Evolutionary conservation across 2,113 vertebrate species (phyloP).

Genomic region (Myotis lucifugus): DNA sequence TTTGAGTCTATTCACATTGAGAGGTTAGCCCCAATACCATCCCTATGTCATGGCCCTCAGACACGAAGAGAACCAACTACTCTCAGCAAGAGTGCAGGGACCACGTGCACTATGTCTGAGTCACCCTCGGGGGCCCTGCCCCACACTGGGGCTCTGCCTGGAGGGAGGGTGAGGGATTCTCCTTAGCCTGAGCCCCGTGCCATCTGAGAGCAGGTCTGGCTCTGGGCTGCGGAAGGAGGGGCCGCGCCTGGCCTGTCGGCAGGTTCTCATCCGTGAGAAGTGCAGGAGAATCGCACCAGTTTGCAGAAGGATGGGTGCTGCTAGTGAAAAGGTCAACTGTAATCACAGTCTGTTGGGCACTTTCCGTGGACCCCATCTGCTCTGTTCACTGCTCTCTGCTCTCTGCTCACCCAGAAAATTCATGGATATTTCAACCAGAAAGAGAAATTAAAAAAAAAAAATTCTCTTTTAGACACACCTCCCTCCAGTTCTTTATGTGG

Average conservation of each 20-base stretch:
- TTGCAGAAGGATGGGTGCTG: rapidly evolving
- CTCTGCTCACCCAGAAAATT: no score
- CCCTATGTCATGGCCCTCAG: neutral
- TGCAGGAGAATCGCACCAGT: neutral
- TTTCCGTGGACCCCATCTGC: neutral
- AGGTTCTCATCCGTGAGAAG: rapidly evolving
- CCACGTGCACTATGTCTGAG: neutral
- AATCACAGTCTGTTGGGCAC: neutral
- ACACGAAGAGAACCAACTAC: conserved; percentile 1
- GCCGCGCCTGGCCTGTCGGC: rapidly evolving
- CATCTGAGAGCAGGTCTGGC: neutral
- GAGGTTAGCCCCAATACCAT: neutral
- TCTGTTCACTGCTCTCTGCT: no score
- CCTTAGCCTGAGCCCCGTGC: neutral
- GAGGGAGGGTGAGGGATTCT: neutral
- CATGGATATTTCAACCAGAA: conserved; percentile 1
- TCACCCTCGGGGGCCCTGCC: neutral
- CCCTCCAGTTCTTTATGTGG: neutral
- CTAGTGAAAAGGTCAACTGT: neutral
- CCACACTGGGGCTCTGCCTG: neutral
- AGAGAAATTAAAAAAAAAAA: conserved; percentile 17
- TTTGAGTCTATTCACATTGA: neutral
- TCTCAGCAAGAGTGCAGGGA: neutral
- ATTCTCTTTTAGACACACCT: neutral
- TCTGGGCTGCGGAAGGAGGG: neutral